Base-by-base conservation (phyloP, 1,140 invertebrate species). In the Halictus rubicundus region DNA sequence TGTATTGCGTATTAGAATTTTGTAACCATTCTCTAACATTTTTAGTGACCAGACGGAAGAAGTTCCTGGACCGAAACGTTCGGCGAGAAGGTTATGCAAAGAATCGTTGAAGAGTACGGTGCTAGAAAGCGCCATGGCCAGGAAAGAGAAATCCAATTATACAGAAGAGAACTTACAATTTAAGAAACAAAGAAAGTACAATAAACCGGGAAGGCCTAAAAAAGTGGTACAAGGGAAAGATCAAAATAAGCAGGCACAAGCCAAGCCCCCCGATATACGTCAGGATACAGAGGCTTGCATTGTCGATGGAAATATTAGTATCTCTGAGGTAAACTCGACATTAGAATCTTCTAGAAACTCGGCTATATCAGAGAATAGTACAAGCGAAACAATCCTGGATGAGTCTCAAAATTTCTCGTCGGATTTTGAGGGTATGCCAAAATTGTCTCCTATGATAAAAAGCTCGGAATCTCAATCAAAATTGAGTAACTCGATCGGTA, bases 131-230 rank as follows among this genome's bases (percentile, higher is more conserved):
- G 93, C 93, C 8, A 94, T 93, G 85, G 93, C 93, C 8, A 88
- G 92, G 9, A 94, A 94, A 71, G 93, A 94, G 84, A 94, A 93
- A 32, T 93, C 92, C 2, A 91, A 93, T 69, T 93, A 91, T 68
- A 93, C 92, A 0, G 90, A 90, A 49, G 92, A 93, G 61, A 90
- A 88, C 80, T 83, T 88, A n/a, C 88, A 91, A 23, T 88, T 84
- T 65, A 90, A 90, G 61, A 91, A 90, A 68, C 88, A 89, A 42
- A 89, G 89, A 73, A 92, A 89, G 66, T 93, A 93, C 23, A 91
- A 80, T 70, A 91, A 89, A 76, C 89, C 92, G 4, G 91, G 92
- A 0, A 85, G 92, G 23, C 92, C 91, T 2, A 93, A 91, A 65
- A 92, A 91, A 37, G 19, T 89, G 9, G 32, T 82, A 21, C 68